Conservation (phyloP, 1,140 invertebrate species). For the Drosophila ercepeae region DNA sequence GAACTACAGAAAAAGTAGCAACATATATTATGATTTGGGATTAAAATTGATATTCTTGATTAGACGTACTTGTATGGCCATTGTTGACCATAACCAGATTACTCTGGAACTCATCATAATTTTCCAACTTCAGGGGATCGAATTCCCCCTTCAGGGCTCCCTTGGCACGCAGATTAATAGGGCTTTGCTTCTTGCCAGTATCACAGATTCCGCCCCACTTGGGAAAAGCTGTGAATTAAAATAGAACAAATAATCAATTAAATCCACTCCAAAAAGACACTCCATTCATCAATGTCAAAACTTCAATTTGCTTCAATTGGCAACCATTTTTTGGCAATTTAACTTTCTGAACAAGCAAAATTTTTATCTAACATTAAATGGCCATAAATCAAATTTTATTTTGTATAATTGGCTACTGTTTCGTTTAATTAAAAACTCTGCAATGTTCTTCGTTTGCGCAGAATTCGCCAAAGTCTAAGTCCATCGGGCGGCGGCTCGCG, state of each 20-base stretch:
- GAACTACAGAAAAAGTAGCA: slow-evolving; percentile 61
- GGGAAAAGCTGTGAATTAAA: slow-evolving; percentile 67
- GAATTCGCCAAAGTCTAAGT: slow-evolving; percentile 13
- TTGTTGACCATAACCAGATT: slow-evolving; percentile 84
- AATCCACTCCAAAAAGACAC: not conserved
- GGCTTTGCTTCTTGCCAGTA: slow-evolving; percentile 84
- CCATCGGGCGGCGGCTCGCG: not conserved
- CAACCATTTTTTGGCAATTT: not conserved
- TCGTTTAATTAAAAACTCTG: slow-evolving; percentile 28
- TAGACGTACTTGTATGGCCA: slow-evolving; percentile 84
- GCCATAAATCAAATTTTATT: slow-evolving; percentile 43
- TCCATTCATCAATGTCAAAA: not conserved
- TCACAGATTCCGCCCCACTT: slow-evolving; percentile 84
- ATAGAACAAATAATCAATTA: not conserved
- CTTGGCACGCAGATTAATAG: slow-evolving; percentile 82
- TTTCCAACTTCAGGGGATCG: slow-evolving; percentile 75
- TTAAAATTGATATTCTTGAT: not conserved
- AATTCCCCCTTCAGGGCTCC: slow-evolving; percentile 76
- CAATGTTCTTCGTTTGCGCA: slow-evolving; percentile 10
- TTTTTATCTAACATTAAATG: slow-evolving; percentile 33
- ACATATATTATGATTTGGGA: not conserved
- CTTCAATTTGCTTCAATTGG: not conserved
- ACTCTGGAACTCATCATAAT: slow-evolving; percentile 78
- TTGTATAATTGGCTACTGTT: slow-evolving; percentile 22
- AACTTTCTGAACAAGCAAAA: slow-evolving; percentile 26